phyloP scores from a whole-genome alignment of 1,140 invertebrate species.

The Asobara japonica region DNA sequence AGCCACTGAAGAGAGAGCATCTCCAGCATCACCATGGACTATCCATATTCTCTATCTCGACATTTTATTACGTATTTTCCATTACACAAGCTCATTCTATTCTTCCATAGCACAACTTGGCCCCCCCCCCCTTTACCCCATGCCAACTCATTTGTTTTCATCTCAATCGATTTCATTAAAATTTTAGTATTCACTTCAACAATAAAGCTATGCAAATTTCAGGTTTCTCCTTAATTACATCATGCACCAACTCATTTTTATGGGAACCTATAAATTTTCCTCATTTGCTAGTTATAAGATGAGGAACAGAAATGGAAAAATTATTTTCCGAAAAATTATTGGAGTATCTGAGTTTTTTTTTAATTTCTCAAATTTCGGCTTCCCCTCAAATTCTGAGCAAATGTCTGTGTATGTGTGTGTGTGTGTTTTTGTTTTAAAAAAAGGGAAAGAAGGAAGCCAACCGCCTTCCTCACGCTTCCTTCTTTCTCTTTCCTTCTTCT shows the following conservation, averaged over 20 bases:
- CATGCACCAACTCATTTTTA: neutral
- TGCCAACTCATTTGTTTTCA: neutral
- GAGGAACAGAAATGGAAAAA: no score
- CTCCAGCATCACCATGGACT: neutral
- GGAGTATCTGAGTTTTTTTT: neutral
- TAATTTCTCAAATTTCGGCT: no score
- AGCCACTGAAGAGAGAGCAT: neutral
- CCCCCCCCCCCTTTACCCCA: neutral
- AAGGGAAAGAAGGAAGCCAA: no score
- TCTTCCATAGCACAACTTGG: neutral
- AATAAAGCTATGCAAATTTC: constrained; percentile 10
- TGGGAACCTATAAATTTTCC: neutral
- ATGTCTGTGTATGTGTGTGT: no score
- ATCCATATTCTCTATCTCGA: constrained; percentile 1
- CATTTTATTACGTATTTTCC: constrained; percentile 18
- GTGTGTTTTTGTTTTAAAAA: no score
- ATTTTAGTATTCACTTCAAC: constrained; percentile 1
- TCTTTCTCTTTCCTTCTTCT: no score
- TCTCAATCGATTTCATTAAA: constrained; percentile 4
- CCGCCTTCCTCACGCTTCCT: no score
- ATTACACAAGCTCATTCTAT: neutral
- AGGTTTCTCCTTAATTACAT: neutral
- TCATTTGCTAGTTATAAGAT: no score
- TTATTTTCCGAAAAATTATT: constrained; percentile 3
- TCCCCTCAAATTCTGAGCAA: no score